phyloP scores from a whole-genome alignment of 2,888 invertebrate genomes.

The Malachius bipustulatus region DNA sequence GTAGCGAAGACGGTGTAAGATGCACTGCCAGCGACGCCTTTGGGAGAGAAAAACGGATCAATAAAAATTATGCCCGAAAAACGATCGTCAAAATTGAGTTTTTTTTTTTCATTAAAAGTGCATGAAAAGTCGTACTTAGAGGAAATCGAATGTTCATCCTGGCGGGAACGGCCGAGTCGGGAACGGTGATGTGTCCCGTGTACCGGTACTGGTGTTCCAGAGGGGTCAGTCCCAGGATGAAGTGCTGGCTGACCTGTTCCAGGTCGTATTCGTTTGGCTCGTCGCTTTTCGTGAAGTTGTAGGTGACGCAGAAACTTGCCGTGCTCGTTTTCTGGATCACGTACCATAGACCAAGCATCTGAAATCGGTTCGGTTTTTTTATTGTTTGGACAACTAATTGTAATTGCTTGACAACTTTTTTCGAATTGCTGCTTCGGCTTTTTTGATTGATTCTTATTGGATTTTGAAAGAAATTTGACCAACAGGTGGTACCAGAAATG shows the following conservation, averaged over 20 bases:
- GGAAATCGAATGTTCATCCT: constrained; percentile 69
- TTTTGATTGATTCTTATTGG: too few species aligned
- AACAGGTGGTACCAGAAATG: constrained; percentile 3
- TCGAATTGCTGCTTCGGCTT: too few species aligned
- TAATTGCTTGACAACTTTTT: too few species aligned
- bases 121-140: constrained; percentile 70
- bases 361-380: too few species aligned
- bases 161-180: constrained; percentile 51
- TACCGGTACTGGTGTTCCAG: constrained; percentile 71
- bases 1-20: constrained; percentile 62
- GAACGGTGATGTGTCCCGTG: constrained; percentile 55
- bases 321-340: constrained; percentile 75
- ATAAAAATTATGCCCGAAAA: neutral
- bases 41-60: too few species aligned
- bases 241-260: constrained; percentile 63
- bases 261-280: constrained; percentile 58
- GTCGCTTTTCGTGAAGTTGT: constrained; percentile 59
- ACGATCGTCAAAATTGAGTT: too few species aligned
- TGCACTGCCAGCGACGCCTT: constrained; percentile 62
- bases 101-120: constrained; percentile 22
- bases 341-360: constrained; percentile 73
- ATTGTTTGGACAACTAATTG: too few species aligned
- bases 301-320: constrained; percentile 64
- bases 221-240: constrained; percentile 55
- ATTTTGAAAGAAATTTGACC: too few species aligned